Evolutionary conservation across 2,888 invertebrate species (phyloP).

Genomic region (Acrocera orbiculus): DNA sequence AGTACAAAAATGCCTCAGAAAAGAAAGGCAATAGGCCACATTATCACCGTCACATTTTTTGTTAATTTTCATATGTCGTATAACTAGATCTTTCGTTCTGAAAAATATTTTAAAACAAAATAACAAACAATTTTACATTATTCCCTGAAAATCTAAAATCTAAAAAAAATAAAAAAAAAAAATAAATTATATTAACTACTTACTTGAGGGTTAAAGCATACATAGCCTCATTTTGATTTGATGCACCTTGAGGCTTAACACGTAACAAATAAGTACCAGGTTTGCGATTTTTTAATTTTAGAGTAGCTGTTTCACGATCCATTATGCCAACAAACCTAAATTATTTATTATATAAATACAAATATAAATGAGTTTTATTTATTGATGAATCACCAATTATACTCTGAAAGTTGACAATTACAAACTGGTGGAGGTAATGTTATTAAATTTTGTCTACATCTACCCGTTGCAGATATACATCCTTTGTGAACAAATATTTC

Average conservation of each 20-base stretch:
- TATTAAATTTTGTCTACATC: conserved; percentile 38
- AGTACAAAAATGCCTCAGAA: conserved; percentile 77
- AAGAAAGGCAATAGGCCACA: conserved; percentile 66
- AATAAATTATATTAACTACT: conserved; percentile 18
- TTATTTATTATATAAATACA: conserved; percentile 7
- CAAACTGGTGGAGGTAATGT: conserved; percentile 44
- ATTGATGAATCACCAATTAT: conserved; percentile 35
- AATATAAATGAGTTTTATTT: not conserved
- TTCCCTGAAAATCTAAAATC: no score
- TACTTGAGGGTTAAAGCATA: conserved; percentile 76
- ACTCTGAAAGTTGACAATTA: conserved; percentile 35
- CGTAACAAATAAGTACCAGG: conserved; percentile 77
- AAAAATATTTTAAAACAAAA: no score
- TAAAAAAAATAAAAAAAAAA: conserved; percentile 3
- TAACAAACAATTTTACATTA: no score
- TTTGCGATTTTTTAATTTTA: conserved; percentile 54
- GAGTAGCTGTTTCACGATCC: conserved; percentile 62
- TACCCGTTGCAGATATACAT: conserved; percentile 65
- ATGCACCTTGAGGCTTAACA: conserved; percentile 51
- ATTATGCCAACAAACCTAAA: conserved; percentile 71
- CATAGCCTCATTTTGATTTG: conserved; percentile 47
- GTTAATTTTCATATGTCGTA: conserved; percentile 78
- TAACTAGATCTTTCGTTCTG: conserved; percentile 72
- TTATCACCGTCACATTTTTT: conserved; percentile 52
- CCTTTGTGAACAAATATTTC: conserved; percentile 71